Evolutionary conservation across 2,113 vertebrate genomes (phyloP).

Genomic region (Geothlypis trichas): DNA sequence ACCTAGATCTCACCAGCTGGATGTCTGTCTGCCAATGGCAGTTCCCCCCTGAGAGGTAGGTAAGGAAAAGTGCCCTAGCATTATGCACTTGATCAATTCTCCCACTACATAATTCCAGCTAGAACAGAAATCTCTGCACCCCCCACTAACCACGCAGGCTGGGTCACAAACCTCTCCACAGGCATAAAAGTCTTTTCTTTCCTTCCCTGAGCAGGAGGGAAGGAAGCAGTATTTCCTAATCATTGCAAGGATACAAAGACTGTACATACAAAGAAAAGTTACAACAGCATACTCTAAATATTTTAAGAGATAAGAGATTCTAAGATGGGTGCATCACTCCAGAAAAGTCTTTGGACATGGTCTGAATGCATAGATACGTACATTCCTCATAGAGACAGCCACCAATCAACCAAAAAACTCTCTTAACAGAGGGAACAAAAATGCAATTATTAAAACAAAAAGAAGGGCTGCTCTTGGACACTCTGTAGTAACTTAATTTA

Average conservation of each 20-base stretch:
- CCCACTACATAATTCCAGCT: neutral
- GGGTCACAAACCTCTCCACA: neutral
- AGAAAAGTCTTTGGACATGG: neutral
- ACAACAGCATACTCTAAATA: neutral
- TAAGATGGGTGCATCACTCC: neutral
- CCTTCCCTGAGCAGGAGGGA: neutral
- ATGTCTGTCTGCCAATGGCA: neutral
- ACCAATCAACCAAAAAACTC: neutral
- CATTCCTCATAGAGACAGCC: neutral
- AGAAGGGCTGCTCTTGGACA: neutral
- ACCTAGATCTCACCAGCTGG: neutral
- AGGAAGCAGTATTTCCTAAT: neutral
- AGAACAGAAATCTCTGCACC: neutral
- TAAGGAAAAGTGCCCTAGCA: neutral
- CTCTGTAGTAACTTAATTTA: neutral
- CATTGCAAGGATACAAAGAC: neutral
- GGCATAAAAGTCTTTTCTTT: neutral
- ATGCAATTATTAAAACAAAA: neutral
- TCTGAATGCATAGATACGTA: neutral
- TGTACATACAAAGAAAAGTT: neutral
- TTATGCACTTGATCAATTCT: neutral
- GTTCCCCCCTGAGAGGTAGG: neutral
- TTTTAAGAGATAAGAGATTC: too few relatives aligned
- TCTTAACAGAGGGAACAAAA: neutral
- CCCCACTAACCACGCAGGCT: neutral